phyloP scores from a whole-genome alignment of 1,140 invertebrate genomes.

The Drosophila sp. region DNA sequence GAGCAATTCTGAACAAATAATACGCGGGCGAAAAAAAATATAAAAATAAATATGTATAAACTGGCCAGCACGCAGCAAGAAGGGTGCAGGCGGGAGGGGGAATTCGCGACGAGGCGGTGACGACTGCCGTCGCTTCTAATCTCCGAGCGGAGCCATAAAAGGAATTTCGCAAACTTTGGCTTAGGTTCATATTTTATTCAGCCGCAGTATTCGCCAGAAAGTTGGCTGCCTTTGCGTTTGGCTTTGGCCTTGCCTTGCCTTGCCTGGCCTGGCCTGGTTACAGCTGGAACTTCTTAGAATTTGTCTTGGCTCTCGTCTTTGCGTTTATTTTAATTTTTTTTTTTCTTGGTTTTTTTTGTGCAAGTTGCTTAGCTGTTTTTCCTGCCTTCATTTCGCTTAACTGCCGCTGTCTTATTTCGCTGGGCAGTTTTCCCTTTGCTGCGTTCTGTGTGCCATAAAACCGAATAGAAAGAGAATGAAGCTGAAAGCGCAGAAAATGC shows the following conservation, averaged over 20 bases:
- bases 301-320: constrained; percentile 36
- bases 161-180: constrained; percentile 65
- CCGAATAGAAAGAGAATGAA: constrained; percentile 51
- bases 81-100: neutral
- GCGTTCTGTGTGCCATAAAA: constrained; percentile 60
- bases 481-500: constrained; percentile 59
- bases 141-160: constrained; percentile 63
- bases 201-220: constrained; percentile 49
- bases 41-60: constrained; percentile 53
- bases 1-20: constrained; percentile 64
- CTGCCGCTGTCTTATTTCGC: constrained; percentile 21
- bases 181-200: constrained; percentile 72
- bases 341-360: constrained; percentile 14
- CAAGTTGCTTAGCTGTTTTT: constrained; percentile 32
- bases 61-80: constrained; percentile 26
- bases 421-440: constrained; percentile 42
- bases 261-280: constrained; percentile 11
- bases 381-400: constrained; percentile 22
- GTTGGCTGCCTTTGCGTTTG: constrained; percentile 24
- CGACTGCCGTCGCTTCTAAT: constrained; percentile 40
- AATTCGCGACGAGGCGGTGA: neutral
- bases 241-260: neutral
- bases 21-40: constrained; percentile 23
- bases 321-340: constrained; percentile 62
- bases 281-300: constrained; percentile 57